These are phyloP conservation scores for Petrolisthes cinctipes DNA, from an alignment of 2,888 invertebrate species.

Conservation along the genomic window DNA sequence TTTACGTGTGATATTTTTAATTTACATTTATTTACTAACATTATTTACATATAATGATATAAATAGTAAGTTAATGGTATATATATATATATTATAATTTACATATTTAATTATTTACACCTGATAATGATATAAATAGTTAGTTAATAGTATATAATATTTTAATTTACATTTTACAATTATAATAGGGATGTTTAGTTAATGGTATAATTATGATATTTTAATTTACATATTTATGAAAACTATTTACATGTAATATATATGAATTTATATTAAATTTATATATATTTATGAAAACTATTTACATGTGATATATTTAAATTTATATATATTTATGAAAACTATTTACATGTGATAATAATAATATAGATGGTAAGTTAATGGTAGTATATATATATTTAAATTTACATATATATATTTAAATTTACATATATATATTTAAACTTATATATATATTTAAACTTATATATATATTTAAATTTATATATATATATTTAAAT, in stretches of 20 bases:
- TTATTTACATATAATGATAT: constrained; percentile 5
- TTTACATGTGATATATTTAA: no score
- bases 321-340: no score
- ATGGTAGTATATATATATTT: no score
- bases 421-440: no score
- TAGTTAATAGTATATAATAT: not conserved
- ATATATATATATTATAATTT: not conserved
- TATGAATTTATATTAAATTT: not conserved
- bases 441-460: no score
- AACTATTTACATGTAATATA: no score
- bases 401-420: no score
- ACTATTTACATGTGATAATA: no score
- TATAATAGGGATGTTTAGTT: not conserved
- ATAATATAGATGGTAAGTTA: no score
- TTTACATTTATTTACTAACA: constrained; percentile 21
- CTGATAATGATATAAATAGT: not conserved
- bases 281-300: not conserved
- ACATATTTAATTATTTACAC: not conserved
- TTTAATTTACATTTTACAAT: not conserved
- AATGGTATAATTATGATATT: not conserved
- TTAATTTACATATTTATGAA: not conserved
- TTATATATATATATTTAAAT: no score
- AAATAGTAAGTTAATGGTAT: not conserved
- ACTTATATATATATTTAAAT: no score
- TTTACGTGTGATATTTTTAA: not conserved